Base-by-base conservation (phyloP, 2,797 vertebrate genomes). In the Macropus fuliginosus region DNA sequence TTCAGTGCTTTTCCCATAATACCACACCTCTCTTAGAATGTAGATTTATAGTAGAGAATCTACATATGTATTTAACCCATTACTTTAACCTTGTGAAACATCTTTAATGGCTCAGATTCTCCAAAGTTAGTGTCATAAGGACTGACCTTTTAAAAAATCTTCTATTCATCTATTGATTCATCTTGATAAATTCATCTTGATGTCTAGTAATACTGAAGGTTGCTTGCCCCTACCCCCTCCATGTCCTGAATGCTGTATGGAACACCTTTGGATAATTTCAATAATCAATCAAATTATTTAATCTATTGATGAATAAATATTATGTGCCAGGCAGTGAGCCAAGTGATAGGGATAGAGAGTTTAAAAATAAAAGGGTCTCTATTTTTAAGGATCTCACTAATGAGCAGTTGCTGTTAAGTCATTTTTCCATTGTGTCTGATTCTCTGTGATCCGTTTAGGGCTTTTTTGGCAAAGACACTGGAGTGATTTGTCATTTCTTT, bases 11-110 rank as follows among this genome's bases (percentile, higher is more conserved):
- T 66, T 14, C 34, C 5, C 34, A 66, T 66, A 5, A 34, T 34
- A 34, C 13, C 13, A 66, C 13, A 5, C 14, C 13, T 66, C 62
- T 56, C 50, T 92, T 92, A 74, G 94, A 66, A n/a, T 18, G 5
- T n/a, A 90, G 93, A 95, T 95, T 66, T 54, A 56, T 14, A 93
- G 92, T 95, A 92, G 62, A 62, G 90, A 81, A 34, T 87, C n/a
- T 94, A n/a, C 27, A 4, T 54, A 91, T 93, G 93, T 62, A 91
- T 28, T 46, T 94, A 92, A 92, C 93, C 46, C 94, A 57, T 94
- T 62, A 93, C 96, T 94, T 95, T 14, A 50, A 94, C 56, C 92
- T 91, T 54, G 91, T 92, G 56, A 94, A 96, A 96, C 94, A 95
- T 93, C 40, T 55, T 40, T 94, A 96, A 55, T 18, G 0, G 8